Evolutionary conservation across 2,113 vertebrate genomes (phyloP), one percentile per base, ranked within the genome.

Genomic region (Scomber scombrus): DNA sequence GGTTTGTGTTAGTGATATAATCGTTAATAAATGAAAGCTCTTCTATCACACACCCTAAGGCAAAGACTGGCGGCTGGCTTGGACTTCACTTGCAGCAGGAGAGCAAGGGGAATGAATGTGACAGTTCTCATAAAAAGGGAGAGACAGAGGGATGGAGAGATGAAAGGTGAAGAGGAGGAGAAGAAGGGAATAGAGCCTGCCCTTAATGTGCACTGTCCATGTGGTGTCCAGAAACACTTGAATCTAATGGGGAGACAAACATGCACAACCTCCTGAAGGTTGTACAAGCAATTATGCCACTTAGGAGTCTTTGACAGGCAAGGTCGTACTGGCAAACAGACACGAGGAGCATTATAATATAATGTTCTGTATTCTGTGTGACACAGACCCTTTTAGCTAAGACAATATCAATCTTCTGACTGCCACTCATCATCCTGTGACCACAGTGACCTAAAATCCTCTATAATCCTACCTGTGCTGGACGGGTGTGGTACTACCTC

Each of bases 291-390:
- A 92, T 92, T 87, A 91, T 76, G 84, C 85, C 90, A 86, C 85
- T 91, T 87, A 91, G 63, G 89, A 82, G 78, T 87, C 88, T 91
- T 87, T 88, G 86, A 93, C 80, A 82, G 75, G 75, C 87, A 94
- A 94, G 93, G 93, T 92, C 85, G 76, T 90, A 92, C 90, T 13
- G 83, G 80, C 84, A 91, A 88, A 91, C 82, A 82, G 89, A 90
- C 91, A 87, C 11, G 80, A 87, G 86, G 78, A 77, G 88, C 90
- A 92, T 93, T 86, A 85, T 83, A 93, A 92, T 85, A 80, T 69
- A 76, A 85, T 71, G 50, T 62, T 93, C 84, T 87, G 85, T 81
- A 89, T 92, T 90, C 86, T 71, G 60, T 14, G 50, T 54, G 62
- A 88, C 84, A 71, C 70, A 4, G 72, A 78, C 61, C 81, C 80